These are phyloP conservation scores for Anagrus nilaparvatae DNA, from an alignment of 1,140 invertebrate species.

Conservation along the genomic window DNA sequence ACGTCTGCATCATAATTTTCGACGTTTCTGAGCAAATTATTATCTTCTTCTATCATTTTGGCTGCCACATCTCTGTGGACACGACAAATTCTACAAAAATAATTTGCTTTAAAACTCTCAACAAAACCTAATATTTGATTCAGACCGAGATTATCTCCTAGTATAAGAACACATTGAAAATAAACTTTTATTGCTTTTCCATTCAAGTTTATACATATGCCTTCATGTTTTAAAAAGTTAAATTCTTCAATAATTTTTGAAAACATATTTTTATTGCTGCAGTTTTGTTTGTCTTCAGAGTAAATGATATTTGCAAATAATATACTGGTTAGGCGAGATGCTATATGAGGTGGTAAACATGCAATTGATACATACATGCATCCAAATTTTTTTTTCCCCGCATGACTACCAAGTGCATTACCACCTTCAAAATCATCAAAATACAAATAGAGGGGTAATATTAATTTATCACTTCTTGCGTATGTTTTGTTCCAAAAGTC, in stretches of 20 bases:
- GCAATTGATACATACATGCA: conserved; percentile 10
- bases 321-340: conserved; percentile 7
- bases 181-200: conserved; percentile 8
- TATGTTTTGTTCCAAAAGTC: conserved; percentile 9
- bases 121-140: conserved; percentile 17
- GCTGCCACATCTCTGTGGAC: conserved; percentile 9
- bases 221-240: conserved; percentile 8
- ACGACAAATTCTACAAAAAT: conserved; percentile 16
- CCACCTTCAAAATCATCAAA: conserved; percentile 13
- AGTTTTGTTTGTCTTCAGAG: conserved; percentile 8
- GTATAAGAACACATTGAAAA: conserved; percentile 13
- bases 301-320: conserved; percentile 10
- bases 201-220: conserved; percentile 12
- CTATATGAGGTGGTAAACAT: conserved; percentile 9
- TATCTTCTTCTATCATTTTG: conserved; percentile 8
- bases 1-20: conserved; percentile 15
- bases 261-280: conserved; percentile 8
- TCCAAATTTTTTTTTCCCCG: conserved; percentile 14
- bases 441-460: conserved; percentile 10
- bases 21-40: conserved; percentile 12
- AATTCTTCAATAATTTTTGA: conserved; percentile 14
- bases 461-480: not conserved
- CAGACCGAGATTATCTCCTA: conserved; percentile 16
- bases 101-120: conserved; percentile 14
- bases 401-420: conserved; percentile 9